Evolutionary conservation across 2,888 invertebrate species (phyloP), one percentile per base, ranked within the genome.

Genomic region (Pseudococcus jackbeardsleyi): DNA sequence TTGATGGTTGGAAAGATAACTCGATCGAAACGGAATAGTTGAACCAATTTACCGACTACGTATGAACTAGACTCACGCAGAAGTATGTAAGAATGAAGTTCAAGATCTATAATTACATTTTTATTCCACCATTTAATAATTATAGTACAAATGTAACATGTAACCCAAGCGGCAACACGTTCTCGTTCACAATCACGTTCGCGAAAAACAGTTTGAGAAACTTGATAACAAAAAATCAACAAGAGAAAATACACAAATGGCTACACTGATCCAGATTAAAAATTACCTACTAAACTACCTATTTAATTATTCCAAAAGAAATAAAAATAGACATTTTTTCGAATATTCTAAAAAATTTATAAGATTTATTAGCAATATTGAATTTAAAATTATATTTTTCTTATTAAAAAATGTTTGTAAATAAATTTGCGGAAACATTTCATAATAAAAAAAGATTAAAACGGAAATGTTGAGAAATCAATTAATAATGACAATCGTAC

Each of bases 71-170:
- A 26, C 72, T 72, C 33, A 72, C 72, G 33, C 17, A 72, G 72
- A 17, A 72, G 33, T 17, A 33, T 72, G 33, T 9, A 72, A 72
- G 72, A 72, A 72, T 72, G 72, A 72, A 72, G 72, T 72, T 39
- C 72, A 72, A 33, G 72, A 72, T 72, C 72, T 72, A 33, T 72
- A 72, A 72, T 72, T 72, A 72, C 72, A 72, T 72, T 72, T 72
- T 72, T 15, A 72, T 72, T 33, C 17, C 72, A 33, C 72, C 33
- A 72, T 33, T 72, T 72, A 72, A 72, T 72, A 72, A 72, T 72
- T 72, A 72, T 33, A 72, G 72, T 72, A 33, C 72, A 64, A 33
- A 39, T 33, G 26, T 33, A 72, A 72, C 6, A 39, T 33, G 26
- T 33, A 72, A 72, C 6, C 72, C 15, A 72, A 33, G 72, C 72